Evolutionary conservation across 2,113 vertebrate species (phyloP), one percentile per base, ranked within the genome.

Genomic region (Electrona antarctica): DNA sequence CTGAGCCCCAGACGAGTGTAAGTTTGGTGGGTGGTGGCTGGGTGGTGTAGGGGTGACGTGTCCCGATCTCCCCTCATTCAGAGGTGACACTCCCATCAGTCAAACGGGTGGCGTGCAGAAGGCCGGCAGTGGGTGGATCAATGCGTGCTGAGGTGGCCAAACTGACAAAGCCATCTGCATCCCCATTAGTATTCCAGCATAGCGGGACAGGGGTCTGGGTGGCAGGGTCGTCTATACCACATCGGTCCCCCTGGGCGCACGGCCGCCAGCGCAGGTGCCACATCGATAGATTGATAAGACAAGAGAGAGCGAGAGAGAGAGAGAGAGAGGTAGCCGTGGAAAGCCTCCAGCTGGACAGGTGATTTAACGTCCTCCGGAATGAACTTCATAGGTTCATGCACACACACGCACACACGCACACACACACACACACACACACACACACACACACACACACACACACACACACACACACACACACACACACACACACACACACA

Each of bases 281-380:
- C 75, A 73, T 92, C 89, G 79, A 92, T 92, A 93, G 91, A 93
- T 92, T 91, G 90, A 92, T 93, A 92, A 89, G 90, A 91, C 87
- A 90, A 88, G 88, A 67, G 56, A 82, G 84, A 82, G 84, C 87
- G 88, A 67, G 56, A 82, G 84, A 88, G 88, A 67, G 56, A 82
- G 84, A 88, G 88, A 67, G 56, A 82, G 84, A 87, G 80, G 59
- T 41, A 74, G 84, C 82, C 83, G 76, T 84, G 84, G 71, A 84
- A 82, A 75, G 83, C 79, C 61, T 11, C 7, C 28, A 45, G 66
- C 62, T 58, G 79, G 63, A 82, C 80, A 41, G 80, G 74, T 77
- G 83, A 85, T 88, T 88, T 78, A 83, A 82, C 79, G 78, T 64
- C 76, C 71, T 52, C 49, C 13, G 68, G 75, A 79, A 83, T 77